Conservation (phyloP, 2,113 vertebrate species). For the Fulmarus glacialis region DNA sequence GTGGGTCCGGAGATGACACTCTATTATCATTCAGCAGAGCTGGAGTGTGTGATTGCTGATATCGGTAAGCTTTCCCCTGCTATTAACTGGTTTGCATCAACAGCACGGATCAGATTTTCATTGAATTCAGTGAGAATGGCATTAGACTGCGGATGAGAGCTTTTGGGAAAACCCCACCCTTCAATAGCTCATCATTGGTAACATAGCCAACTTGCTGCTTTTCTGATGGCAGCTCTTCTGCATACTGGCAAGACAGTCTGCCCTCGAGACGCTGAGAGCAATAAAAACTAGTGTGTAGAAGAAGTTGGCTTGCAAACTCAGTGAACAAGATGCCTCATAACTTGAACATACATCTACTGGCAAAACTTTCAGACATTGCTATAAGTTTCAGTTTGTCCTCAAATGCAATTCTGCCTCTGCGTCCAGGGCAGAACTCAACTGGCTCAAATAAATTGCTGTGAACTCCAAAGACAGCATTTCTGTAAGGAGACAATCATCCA, state of each 20-base stretch:
- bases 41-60: conserved; percentile 55
- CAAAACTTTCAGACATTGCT: conserved; percentile 52
- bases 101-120: not conserved
- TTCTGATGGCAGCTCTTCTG: conserved; percentile 51
- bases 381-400: conserved; percentile 26
- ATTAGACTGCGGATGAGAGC: not conserved
- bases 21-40: conserved; percentile 43
- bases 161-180: conserved; percentile 43
- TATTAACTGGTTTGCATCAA: not conserved
- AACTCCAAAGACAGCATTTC: not conserved
- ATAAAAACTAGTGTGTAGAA: conserved; percentile 42
- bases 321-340: conserved; percentile 44
- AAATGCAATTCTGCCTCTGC: not conserved
- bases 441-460: not conserved
- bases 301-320: conserved; percentile 31
- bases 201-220: conserved; percentile 31
- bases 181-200: not conserved
- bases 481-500: not conserved
- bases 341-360: conserved; percentile 45
- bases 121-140: not conserved
- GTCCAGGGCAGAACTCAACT: not conserved
- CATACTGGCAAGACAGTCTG: conserved; percentile 52
- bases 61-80: conserved; percentile 42
- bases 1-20: conserved; percentile 36
- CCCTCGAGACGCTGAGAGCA: conserved; percentile 36